Evolutionary conservation across 1,140 invertebrate genomes (phyloP).

Genomic region (Drosophila navojoa): DNA sequence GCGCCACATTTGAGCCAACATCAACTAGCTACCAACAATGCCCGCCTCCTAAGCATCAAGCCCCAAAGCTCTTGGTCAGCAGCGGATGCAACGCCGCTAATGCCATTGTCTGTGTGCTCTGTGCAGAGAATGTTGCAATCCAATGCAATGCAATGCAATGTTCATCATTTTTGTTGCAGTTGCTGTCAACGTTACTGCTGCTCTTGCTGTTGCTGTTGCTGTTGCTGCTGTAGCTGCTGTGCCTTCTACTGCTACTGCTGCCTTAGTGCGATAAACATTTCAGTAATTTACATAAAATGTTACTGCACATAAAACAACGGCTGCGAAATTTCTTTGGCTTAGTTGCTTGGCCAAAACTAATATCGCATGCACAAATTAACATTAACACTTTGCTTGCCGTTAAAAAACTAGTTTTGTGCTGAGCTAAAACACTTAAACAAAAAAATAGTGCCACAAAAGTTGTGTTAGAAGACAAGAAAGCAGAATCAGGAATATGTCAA

Average conservation of each 20-base stretch:
- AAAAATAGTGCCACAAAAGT: conserved; percentile 42
- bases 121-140: conserved; percentile 29
- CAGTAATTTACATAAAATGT: conserved; percentile 51
- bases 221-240: conserved; percentile 1
- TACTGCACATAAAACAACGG: conserved; percentile 45
- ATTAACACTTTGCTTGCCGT: conserved; percentile 70
- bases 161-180: conserved; percentile 6
- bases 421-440: conserved; percentile 25
- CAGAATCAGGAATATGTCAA: background rate
- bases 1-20: conserved; percentile 49
- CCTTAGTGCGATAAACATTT: conserved; percentile 43
- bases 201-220: background rate
- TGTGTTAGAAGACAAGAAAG: conserved; percentile 21
- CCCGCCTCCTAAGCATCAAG: conserved; percentile 39
- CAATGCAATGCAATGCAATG: background rate
- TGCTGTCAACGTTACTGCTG: conserved; percentile 10
- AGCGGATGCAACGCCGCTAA: background rate
- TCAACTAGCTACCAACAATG: conserved; percentile 61
- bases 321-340: conserved; percentile 64
- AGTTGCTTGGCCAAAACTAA: conserved; percentile 52
- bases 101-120: conserved; percentile 21
- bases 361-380: conserved; percentile 73
- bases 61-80: conserved; percentile 21
- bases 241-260: background rate
- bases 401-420: conserved; percentile 44